Base-by-base conservation (phyloP, 2,888 invertebrate species). In the Hedychridium roseum region DNA sequence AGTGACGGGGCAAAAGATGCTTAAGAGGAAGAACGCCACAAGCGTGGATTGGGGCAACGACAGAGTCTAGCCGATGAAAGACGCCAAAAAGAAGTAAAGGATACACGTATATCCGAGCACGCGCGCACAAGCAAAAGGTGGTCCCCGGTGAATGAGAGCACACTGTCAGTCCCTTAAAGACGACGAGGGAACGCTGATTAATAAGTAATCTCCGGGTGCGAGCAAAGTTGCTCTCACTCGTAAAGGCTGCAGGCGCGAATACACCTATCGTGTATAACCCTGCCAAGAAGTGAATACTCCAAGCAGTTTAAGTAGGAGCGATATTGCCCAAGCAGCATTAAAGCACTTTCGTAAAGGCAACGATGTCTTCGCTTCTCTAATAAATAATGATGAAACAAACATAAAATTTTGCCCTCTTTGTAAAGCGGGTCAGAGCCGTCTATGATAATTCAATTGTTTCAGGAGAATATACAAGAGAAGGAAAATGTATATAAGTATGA, bases 191-290 rank as follows among this genome's bases (percentile, higher is more conserved):
- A 43, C 53, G 43, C 51, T 58, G 61, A 66, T 68, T 68, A 68
- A 68, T 68, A 68, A 68, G 59, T 68, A 68, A 68, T 57, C 63
- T 58, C 58, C 51, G 41, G 35, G 38, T 34, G 32, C 30, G 46
- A 26, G 23, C 34, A 15, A 34, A 30, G 26, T 30, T 40, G 17
- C 7, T 2, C 15, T 15, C 32, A 15, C 6, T 2, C 3, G 31
- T 17, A 16, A 3, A 2, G 9, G 32, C 7, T n/a, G 14, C 1
- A 14, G 28, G n/a, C n/a, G 14, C 28, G 11, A 28, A 28, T 28
- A 27, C 28, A 4, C 5, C 14, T 28, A 28, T 9, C 3, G 28
- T 14, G 28, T 1, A 14, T 9, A n/a, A n/a, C n/a, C n/a, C n/a
- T n/a, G 28, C 11, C 28, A 28, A 11, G n/a, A 28, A 14, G 14